phyloP scores from a whole-genome alignment of 2,797 vertebrate species.

The Dallia pectoralis region DNA sequence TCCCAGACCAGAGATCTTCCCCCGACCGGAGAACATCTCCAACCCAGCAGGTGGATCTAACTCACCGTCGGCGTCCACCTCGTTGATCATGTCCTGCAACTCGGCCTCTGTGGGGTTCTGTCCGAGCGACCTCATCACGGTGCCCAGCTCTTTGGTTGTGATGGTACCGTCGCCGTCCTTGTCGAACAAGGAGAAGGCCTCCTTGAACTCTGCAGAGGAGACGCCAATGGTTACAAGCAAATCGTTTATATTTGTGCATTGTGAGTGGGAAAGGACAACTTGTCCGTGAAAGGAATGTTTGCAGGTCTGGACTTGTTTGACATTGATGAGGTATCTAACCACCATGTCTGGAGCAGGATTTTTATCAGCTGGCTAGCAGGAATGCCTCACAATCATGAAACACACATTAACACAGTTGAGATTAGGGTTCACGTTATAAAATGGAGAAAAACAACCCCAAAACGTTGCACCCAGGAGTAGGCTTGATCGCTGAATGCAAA shows the following conservation, averaged over 20 bases:
- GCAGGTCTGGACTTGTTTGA: not conserved
- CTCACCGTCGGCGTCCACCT: constrained; percentile 94
- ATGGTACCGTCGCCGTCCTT: constrained; percentile 98
- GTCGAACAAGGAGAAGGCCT: constrained; percentile 98
- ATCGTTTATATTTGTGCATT: not conserved
- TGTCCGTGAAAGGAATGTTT: not conserved
- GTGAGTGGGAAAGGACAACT: not conserved
- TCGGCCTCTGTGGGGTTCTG: constrained; percentile 98
- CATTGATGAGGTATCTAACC: not conserved
- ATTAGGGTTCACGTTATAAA: too few species aligned
- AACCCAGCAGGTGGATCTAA: not conserved
- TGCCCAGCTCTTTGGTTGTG: constrained; percentile 97
- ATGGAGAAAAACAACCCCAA: too few species aligned
- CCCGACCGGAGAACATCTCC: too few species aligned
- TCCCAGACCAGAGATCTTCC: not conserved
- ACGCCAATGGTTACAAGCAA: not conserved
- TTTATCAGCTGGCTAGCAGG: not conserved
- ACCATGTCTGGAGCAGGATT: not conserved
- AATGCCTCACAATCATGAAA: not conserved
- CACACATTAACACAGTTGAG: not conserved
- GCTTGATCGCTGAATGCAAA: too few species aligned
- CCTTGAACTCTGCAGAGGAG: constrained; percentile 89
- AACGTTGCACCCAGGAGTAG: too few species aligned
- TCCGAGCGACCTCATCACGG: constrained; percentile 96
- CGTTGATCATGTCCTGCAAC: constrained; percentile 98